phyloP scores from a whole-genome alignment of 2,888 invertebrate genomes.

The Gymnocheta viridis region DNA sequence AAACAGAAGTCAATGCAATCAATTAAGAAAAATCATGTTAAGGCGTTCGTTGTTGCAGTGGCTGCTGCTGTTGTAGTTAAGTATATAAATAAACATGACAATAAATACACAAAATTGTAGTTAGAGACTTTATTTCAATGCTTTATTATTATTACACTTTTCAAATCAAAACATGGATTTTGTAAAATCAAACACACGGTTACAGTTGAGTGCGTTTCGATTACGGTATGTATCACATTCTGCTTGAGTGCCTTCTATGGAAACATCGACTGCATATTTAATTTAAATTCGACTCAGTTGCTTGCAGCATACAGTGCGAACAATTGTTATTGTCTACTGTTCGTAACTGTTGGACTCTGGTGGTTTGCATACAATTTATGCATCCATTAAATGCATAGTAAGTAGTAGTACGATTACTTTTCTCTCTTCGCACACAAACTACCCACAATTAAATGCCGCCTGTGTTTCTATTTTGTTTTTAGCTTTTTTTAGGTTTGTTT shows the following conservation, averaged over 20 bases:
- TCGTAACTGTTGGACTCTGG: conserved; percentile 15
- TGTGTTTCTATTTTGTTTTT: conserved; percentile 30
- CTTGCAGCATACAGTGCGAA: conserved; percentile 18
- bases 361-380: conserved; percentile 60
- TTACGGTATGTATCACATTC: conserved; percentile 61
- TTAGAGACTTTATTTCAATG: conserved; percentile 45
- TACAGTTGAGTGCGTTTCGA: conserved; percentile 59
- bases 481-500: conserved; percentile 14
- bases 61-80: conserved; percentile 7
- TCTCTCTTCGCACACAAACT: conserved; percentile 27
- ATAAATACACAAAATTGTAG: conserved; percentile 27
- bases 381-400: conserved; percentile 25
- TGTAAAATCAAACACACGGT: conserved; percentile 40
- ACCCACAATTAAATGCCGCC: conserved; percentile 59
- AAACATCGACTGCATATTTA: conserved; percentile 26
- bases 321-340: conserved; percentile 31
- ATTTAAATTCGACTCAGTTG: conserved; percentile 52
- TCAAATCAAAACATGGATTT: conserved; percentile 38
- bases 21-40: conserved; percentile 66
- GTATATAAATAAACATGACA: conserved; percentile 40
- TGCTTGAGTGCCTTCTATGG: conserved; percentile 63
- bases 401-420: neutral
- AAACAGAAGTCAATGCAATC: conserved; percentile 67
- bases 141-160: conserved; percentile 59
- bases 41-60: conserved; percentile 40